Base-by-base conservation (phyloP, 2,797 vertebrate genomes). In the Thunnus albacares region DNA sequence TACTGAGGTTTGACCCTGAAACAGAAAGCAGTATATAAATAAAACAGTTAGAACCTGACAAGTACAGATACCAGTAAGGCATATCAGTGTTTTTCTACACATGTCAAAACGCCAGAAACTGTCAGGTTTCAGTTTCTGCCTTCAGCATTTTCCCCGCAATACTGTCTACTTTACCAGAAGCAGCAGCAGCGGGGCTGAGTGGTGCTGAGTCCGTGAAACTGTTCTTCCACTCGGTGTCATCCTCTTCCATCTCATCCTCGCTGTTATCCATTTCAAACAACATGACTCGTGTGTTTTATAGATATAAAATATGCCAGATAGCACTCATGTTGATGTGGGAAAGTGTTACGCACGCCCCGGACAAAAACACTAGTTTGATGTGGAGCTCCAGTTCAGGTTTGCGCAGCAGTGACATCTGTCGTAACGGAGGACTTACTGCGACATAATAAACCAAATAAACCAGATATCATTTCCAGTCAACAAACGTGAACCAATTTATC, bases 201-300 rank as follows among this genome's bases (percentile, higher is more conserved):
- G 73, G 6, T 15, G 28, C 24, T 14, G 73, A 38, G 56, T 92
- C 90, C 62, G 71, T 45, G 8, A 89, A 87, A 57, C 63, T 79
- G 22, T 11, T 87, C 22, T 33, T 77, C 94, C 94, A 95, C 51
- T 94, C 91, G 18, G 60, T 77, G 43, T 94, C 93, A 78, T 95
- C 93, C 22, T 94, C 93, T 12, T 88, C 87, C 41, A 77, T 28
- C 5, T 94, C 90, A 6, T 84, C 89, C 0, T 86, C 90, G 24
- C 85, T 87, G 35, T 51, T 59, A 18, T 83, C 78, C 92, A 92
- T 94, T 24, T 84, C 5, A 60, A 76, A 75, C 18, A 24, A 38
- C 3, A 0, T 5, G 14, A 18, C 1, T 10, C 8, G 15, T 5
- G 5, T 2, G 17, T 59, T 7, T 43, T 4, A 4, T 5, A 6